Conservation (phyloP, 2,888 invertebrate genomes). For the Heliconius ismenius region DNA sequence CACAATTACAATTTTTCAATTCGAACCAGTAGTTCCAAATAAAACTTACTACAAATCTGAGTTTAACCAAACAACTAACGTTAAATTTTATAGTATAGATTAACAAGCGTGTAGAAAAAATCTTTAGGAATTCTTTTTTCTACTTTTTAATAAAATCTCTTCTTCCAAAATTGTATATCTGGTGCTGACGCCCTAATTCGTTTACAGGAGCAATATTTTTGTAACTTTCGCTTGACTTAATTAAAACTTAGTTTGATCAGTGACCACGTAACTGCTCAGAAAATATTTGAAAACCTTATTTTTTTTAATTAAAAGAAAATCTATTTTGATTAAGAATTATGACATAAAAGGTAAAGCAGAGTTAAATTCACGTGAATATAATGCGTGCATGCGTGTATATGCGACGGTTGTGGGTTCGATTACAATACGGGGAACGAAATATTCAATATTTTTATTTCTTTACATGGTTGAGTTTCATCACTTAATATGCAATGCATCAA, state of each 20-base stretch:
- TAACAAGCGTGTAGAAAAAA: neutral
- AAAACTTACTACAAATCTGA: too few relatives aligned
- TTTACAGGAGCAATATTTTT: conserved; percentile 24
- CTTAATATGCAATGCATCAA: neutral
- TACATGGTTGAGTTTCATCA: neutral
- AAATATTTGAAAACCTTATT: conserved; percentile 18
- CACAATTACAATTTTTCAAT: too few relatives aligned
- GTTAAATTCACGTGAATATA: too few relatives aligned
- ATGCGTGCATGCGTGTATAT: too few relatives aligned
- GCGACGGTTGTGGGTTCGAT: too few relatives aligned
- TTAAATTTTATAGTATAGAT: too few relatives aligned
- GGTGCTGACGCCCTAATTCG: conserved; percentile 28
- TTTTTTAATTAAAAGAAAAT: neutral
- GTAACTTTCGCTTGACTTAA: conserved; percentile 26
- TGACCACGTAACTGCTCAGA: conserved; percentile 25
- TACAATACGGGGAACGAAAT: too few relatives aligned
- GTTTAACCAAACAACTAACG: too few relatives aligned
- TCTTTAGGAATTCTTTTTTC: neutral
- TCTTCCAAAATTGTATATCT: conserved; percentile 8
- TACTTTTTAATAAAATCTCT: neutral
- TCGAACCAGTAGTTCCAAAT: too few relatives aligned
- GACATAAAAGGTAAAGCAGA: too few relatives aligned
- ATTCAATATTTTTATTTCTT: too few relatives aligned
- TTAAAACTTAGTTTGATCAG: conserved; percentile 31
- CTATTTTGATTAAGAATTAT: neutral